phyloP scores from a whole-genome alignment of 2,888 invertebrate genomes.

The Orthonevra nobilis region DNA sequence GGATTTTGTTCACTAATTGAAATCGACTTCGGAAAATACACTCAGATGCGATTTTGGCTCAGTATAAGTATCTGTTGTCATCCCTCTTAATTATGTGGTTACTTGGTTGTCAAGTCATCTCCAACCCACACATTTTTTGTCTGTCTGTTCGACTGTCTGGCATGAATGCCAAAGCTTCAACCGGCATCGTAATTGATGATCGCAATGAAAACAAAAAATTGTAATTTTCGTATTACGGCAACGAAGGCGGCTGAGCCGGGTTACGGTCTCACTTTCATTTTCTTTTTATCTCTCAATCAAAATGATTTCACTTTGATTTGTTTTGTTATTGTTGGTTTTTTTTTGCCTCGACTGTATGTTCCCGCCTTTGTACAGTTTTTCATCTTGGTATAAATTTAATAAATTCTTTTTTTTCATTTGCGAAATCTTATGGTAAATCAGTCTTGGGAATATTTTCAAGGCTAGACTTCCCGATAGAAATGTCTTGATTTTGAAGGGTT shows the following conservation, averaged over 20 bases:
- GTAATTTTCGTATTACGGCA: no score
- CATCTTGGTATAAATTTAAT: no score
- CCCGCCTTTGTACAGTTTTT: no score
- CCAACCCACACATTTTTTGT: slow-evolving; percentile 32
- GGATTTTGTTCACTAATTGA: slow-evolving; percentile 37
- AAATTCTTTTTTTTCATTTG: no score
- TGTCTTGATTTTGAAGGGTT: no score
- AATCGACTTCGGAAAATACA: slow-evolving; percentile 27
- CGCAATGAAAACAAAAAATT: no score
- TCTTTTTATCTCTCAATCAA: slow-evolving; percentile 64
- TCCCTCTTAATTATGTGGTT: slow-evolving; percentile 45
- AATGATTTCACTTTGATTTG: slow-evolving; percentile 59
- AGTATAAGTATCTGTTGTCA: slow-evolving; percentile 28
- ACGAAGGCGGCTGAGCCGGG: slow-evolving; percentile 10
- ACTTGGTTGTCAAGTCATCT: slow-evolving; percentile 21
- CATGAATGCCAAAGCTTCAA: slow-evolving; percentile 3
- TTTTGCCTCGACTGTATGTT: no score
- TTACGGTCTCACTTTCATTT: slow-evolving; percentile 62
- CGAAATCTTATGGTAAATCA: no score
- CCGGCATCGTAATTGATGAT: slow-evolving; percentile 2
- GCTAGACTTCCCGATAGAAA: no score
- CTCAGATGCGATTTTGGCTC: slow-evolving; percentile 5
- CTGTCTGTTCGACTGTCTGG: slow-evolving; percentile 10
- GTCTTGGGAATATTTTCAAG: no score
- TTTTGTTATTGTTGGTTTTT: no score